A percentile compares a stretch with the other conserved stretches of the same genome.
Conservation (phyloP, 2,888 invertebrate species). For the Buathra laborator region DNA sequence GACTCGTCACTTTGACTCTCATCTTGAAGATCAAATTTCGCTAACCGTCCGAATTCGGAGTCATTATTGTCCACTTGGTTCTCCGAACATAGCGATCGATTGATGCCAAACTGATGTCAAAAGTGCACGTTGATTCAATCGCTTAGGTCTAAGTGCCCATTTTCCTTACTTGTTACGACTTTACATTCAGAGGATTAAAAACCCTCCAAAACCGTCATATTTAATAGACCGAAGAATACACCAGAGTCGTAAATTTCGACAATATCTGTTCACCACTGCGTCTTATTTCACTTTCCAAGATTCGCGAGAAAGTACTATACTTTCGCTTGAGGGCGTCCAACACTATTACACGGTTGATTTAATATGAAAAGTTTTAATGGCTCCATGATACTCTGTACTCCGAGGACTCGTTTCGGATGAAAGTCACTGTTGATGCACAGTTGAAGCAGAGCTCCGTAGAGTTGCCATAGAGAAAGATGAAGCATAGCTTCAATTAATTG, state of each 20-base stretch:
- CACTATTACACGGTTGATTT: slow-evolving; percentile 47
- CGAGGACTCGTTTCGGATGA: background rate
- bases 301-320: background rate
- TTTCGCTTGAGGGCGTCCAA: background rate
- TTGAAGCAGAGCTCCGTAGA: background rate
- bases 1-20: background rate
- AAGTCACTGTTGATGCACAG: background rate
- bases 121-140: background rate
- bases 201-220: background rate
- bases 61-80: background rate
- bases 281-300: background rate
- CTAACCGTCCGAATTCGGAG: background rate
- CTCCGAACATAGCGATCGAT: background rate
- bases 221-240: background rate
- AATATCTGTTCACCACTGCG: background rate
- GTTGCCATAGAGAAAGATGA: too few relatives aligned
- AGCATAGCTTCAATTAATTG: too few relatives aligned
- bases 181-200: background rate
- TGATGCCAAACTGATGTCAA: background rate
- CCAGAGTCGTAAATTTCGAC: background rate
- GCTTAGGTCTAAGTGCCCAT: too few relatives aligned
- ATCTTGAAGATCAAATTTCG: background rate
- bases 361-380: slow-evolving; percentile 56
- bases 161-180: background rate
- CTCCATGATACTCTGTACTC: background rate